Conservation (phyloP, 2,113 vertebrate species). For the Coryphaenoides rupestris region DNA sequence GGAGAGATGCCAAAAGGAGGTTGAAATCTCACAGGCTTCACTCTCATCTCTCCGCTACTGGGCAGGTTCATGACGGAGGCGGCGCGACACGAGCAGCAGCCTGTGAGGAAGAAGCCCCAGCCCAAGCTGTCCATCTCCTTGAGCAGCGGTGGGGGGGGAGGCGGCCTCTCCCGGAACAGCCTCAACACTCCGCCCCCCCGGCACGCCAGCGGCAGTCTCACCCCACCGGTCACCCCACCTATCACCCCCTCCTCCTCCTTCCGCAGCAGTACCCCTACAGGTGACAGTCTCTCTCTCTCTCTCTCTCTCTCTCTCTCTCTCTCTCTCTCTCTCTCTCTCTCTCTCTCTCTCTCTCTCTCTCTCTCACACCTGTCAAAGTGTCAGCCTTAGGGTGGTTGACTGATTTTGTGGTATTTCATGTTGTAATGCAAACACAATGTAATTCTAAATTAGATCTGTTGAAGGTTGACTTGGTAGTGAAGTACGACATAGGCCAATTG, state of each 20-base stretch:
- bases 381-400: too few species aligned
- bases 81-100: constrained; percentile 91
- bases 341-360: too few species aligned
- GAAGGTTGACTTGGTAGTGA: too few species aligned
- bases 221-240: constrained; percentile 94
- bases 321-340: too few species aligned
- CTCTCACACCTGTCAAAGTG: too few species aligned
- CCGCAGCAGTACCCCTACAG: constrained; percentile 96
- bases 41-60: background rate
- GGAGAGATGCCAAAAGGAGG: background rate
- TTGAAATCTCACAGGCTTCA: constrained; percentile 6
- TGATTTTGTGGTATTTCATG: too few species aligned
- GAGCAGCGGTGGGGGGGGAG: constrained; percentile 62
- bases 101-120: constrained; percentile 92
- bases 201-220: constrained; percentile 95
- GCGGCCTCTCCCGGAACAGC: constrained; percentile 84
- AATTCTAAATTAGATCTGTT: too few species aligned
- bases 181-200: constrained; percentile 90
- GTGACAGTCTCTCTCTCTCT: constrained; percentile 49
- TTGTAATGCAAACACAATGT: too few species aligned
- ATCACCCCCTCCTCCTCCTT: constrained; percentile 97
- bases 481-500: too few species aligned
- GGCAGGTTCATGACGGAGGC: constrained; percentile 96
- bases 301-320: too few species aligned
- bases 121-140: constrained; percentile 90